Percentiles rank a stretch among this genome's conserved stretches.
These are phyloP conservation scores for Nematopogon swammerdamellus DNA, from an alignment of 2,888 invertebrate genomes.

Conservation along the genomic window DNA sequence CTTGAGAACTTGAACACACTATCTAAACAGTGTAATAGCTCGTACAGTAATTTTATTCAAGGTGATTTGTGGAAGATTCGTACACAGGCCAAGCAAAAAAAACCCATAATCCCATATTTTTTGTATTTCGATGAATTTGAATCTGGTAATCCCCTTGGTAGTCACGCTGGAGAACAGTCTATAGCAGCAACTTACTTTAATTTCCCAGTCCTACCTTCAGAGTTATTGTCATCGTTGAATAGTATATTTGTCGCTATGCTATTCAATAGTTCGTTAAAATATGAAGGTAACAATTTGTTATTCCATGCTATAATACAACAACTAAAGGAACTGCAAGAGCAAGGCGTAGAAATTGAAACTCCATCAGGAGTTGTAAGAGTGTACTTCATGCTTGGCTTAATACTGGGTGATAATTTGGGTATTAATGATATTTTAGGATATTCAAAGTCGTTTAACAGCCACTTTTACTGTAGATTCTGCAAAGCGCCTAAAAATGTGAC, in stretches of 20 bases:
- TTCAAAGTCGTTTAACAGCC: not conserved
- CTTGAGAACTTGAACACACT: not conserved
- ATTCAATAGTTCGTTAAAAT: not conserved
- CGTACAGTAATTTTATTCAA: not conserved
- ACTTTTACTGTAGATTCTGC: not conserved
- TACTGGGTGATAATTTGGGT: not conserved
- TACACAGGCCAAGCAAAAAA: not conserved
- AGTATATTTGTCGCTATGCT: not conserved
- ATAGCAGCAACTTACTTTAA: not conserved
- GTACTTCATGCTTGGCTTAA: not conserved
- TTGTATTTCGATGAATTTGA: not conserved
- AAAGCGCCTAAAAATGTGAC: not conserved
- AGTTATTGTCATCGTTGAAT: not conserved
- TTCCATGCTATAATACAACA: not conserved
- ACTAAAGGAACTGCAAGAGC: not conserved
- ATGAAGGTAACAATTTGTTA: not conserved
- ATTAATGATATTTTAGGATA: not conserved
- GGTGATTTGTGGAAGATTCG: not conserved
- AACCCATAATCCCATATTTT: not conserved
- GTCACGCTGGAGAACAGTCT: not conserved
- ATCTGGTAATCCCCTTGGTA: not conserved
- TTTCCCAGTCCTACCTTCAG: not conserved
- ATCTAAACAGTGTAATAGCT: not conserved
- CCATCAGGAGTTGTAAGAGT: not conserved
- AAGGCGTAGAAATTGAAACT: not conserved